These are phyloP conservation scores for Drosophila incognita DNA, from an alignment of 2,888 invertebrate species.

Conservation along the genomic window DNA sequence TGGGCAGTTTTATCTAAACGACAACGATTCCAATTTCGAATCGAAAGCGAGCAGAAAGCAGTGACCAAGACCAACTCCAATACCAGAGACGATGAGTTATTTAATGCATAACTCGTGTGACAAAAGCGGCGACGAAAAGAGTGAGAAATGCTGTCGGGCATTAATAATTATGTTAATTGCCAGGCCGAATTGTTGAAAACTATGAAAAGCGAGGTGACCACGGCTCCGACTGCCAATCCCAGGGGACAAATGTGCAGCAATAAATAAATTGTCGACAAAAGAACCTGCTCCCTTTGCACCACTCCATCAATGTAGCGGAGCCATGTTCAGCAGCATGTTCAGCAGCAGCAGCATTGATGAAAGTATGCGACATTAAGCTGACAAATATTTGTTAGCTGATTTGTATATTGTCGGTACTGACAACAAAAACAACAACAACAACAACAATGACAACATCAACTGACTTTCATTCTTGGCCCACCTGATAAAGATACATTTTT, in stretches of 20 bases:
- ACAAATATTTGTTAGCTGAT: constrained; percentile 46
- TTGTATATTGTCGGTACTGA: constrained; percentile 28
- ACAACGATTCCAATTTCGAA: constrained; percentile 56
- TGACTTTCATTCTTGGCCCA: constrained; percentile 68
- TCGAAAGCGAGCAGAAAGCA: constrained; percentile 72
- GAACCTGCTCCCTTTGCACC: not conserved
- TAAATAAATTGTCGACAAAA: constrained; percentile 54
- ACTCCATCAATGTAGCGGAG: not conserved
- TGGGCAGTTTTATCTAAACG: constrained; percentile 47
- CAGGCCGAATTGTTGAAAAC: constrained; percentile 51
- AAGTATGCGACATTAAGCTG: constrained; percentile 33
- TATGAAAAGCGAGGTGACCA: constrained; percentile 1
- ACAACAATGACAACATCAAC: constrained; percentile 7
- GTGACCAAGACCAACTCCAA: constrained; percentile 10
- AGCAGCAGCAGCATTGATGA: constrained; percentile 29
- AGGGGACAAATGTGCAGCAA: constrained; percentile 49
- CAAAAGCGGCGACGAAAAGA: constrained; percentile 60
- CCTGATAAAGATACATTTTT: constrained; percentile 57
- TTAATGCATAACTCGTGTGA: constrained; percentile 77
- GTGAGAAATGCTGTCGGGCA: constrained; percentile 65
- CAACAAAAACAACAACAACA: constrained; percentile 5
- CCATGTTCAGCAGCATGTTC: not conserved
- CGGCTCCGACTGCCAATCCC: not conserved
- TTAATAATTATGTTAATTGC: constrained; percentile 78
- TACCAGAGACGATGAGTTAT: constrained; percentile 18